Conservation (phyloP, 1,140 invertebrate species). For the Aphis craccivora region DNA sequence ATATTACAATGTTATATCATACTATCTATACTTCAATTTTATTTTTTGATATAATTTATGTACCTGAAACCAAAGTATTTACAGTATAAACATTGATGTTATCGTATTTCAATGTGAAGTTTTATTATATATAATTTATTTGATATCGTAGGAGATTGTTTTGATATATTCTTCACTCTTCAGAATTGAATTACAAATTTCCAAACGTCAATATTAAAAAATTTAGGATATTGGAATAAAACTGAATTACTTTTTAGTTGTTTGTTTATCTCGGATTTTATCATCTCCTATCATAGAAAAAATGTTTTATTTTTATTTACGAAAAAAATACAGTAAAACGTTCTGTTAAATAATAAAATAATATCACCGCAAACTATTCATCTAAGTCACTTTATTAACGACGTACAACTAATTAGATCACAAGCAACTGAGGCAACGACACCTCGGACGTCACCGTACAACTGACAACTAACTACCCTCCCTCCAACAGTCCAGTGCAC, state of each 20-base stretch:
- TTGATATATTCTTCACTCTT: background rate
- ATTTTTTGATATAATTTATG: background rate
- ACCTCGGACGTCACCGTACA: no score
- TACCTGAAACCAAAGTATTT: background rate
- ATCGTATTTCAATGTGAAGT: background rate
- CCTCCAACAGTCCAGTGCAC: no score
- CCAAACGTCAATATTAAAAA: background rate
- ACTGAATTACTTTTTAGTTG: background rate
- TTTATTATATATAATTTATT: background rate
- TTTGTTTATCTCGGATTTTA: background rate
- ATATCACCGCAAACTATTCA: no score
- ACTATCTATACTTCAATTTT: background rate
- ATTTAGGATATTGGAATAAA: background rate
- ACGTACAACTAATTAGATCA: fast-evolving
- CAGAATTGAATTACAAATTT: background rate
- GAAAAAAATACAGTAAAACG: background rate
- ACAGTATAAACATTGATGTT: background rate
- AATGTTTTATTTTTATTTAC: background rate
- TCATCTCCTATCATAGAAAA: background rate
- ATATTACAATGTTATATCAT: background rate
- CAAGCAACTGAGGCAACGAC: no score
- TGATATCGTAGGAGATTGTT: background rate
- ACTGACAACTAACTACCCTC: no score
- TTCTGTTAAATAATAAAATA: no score
- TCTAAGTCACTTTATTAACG: no score